phyloP scores from a whole-genome alignment of 2,113 vertebrate genomes.

The Percopsis transmontana region DNA sequence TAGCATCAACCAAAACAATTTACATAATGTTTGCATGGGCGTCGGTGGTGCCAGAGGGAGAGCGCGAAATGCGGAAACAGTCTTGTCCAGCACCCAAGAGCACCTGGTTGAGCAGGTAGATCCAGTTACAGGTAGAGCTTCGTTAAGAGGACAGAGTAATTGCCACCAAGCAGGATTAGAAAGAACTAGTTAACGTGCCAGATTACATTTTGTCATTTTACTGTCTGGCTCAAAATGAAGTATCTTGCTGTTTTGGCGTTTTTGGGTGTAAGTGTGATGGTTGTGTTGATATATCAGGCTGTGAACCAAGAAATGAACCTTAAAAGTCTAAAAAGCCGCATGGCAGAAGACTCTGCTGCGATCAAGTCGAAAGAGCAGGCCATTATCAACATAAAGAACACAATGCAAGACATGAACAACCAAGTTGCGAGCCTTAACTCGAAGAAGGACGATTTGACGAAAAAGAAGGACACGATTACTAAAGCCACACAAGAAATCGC shows the following conservation, averaged over 20 bases:
- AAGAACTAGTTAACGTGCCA: neutral
- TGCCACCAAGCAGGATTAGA: neutral
- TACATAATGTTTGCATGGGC: neutral
- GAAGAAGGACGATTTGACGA: constrained; percentile 27
- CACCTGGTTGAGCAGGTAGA: constrained; percentile 44
- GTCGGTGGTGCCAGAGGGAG: neutral
- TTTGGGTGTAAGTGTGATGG: constrained; percentile 40
- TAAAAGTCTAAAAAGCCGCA: neutral
- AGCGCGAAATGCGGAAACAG: constrained; percentile 5
- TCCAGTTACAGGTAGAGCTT: constrained; percentile 16
- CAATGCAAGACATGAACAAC: constrained; percentile 25
- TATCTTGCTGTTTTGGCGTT: neutral
- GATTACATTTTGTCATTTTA: neutral
- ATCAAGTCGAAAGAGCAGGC: constrained; percentile 52
- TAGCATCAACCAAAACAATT: neutral
- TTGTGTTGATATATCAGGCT: constrained; percentile 43
- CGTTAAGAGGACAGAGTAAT: too few relatives aligned
- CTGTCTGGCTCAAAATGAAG: constrained; percentile 49
- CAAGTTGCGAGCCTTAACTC: neutral
- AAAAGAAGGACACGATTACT: neutral
- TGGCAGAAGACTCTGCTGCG: neutral
- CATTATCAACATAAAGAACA: constrained; percentile 36
- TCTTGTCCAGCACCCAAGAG: constrained; percentile 20
- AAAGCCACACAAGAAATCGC: fast-evolving
- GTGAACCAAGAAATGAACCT: constrained; percentile 62